These are phyloP conservation scores for Dreissena rostriformis DNA, from an alignment of 1,140 invertebrate genomes.

Conservation along the genomic window DNA sequence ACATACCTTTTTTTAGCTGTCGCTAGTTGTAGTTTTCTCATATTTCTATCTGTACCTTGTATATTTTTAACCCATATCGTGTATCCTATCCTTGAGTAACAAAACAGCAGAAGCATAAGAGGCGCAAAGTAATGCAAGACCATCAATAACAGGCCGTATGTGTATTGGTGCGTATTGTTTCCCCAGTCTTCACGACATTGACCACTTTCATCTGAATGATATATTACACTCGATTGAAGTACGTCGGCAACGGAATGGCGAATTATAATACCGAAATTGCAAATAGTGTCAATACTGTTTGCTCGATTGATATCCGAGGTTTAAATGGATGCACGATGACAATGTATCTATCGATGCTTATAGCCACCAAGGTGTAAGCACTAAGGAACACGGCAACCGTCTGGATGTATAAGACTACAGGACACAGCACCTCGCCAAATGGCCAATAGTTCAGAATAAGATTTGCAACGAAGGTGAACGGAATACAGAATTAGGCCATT, in stretches of 20 bases:
- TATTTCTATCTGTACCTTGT: constrained; percentile 92
- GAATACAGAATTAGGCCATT: constrained; percentile 95
- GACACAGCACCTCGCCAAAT: constrained; percentile 95
- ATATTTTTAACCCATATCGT: constrained; percentile 93
- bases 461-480: constrained; percentile 94
- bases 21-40: constrained; percentile 90
- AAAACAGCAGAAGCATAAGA: constrained; percentile 90
- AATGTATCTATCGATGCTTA: constrained; percentile 97
- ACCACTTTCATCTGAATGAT: constrained; percentile 66
- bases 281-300: constrained; percentile 87
- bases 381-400: constrained; percentile 97
- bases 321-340: constrained; percentile 94
- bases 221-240: constrained; percentile 83
- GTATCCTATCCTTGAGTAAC: constrained; percentile 91
- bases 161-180: constrained; percentile 55
- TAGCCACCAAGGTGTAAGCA: constrained; percentile 95
- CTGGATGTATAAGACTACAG: constrained; percentile 91
- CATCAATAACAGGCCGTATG: constrained; percentile 90
- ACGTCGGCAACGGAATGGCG: constrained; percentile 90
- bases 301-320: constrained; percentile 88
- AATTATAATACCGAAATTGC: constrained; percentile 90
- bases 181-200: constrained; percentile 66
- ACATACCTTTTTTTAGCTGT: constrained; percentile 93
- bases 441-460: constrained; percentile 92
- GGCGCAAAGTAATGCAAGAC: constrained; percentile 93